These are phyloP conservation scores for Periophthalmodon schlosseri DNA, from an alignment of 2,113 vertebrate genomes.

Conservation along the genomic window DNA sequence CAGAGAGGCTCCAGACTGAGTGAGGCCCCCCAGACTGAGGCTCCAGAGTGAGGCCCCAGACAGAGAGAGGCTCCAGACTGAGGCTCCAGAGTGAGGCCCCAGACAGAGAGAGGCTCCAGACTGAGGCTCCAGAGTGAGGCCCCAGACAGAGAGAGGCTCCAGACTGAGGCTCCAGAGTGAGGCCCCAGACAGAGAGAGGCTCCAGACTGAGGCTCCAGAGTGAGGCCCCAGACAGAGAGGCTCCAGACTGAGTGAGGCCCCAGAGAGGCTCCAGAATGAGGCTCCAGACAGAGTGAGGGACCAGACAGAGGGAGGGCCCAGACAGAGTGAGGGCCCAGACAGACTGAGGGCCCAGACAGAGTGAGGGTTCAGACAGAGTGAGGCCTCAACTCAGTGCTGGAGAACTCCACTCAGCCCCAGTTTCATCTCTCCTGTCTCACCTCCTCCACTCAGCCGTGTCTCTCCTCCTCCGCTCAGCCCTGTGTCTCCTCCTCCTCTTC, in stretches of 20 bases:
- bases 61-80: neutral
- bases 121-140: too few species aligned
- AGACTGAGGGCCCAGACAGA: neutral
- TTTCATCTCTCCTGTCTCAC: too few species aligned
- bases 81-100: neutral
- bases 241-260: too few species aligned
- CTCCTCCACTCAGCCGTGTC: too few species aligned
- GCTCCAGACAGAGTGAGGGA: too few species aligned
- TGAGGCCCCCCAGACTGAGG: too few species aligned
- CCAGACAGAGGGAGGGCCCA: too few species aligned
- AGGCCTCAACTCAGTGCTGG: too few species aligned
- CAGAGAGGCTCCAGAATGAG: neutral
- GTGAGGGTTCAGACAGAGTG: neutral
- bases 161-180: too few species aligned
- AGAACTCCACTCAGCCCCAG: too few species aligned
- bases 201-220: too few species aligned
- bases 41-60: neutral
- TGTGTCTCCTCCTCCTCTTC: neutral
- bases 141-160: neutral
- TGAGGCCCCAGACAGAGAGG: neutral
- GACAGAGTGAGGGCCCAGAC: neutral
- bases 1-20: neutral
- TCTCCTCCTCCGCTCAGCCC: neutral
- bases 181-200: neutral
- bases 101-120: neutral